A percentile compares a stretch with the other conserved stretches of the same genome.
Conservation (phyloP, 2,888 invertebrate genomes). For the Glyphotaelius pellucidus region DNA sequence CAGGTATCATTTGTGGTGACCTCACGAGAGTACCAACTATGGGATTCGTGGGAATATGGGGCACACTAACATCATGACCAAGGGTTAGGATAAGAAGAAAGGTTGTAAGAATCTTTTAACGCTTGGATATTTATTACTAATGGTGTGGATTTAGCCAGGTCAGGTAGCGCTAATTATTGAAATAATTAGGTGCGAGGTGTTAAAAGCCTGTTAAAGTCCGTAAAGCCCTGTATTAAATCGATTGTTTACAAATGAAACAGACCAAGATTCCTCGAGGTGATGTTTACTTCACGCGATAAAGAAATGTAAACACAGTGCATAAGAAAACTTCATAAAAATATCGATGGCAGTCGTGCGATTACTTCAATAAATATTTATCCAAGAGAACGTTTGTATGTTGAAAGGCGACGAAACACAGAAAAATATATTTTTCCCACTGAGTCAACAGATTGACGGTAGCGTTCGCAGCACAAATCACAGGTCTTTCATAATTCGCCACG, state of each 20-base stretch:
- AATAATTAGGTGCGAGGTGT: neutral
- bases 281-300: neutral
- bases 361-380: neutral
- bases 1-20: neutral
- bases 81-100: neutral
- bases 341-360: neutral
- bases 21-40: neutral
- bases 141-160: neutral
- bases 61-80: neutral
- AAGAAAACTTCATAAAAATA: neutral
- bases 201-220: neutral
- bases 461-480: neutral
- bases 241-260: neutral
- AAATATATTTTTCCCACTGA: neutral
- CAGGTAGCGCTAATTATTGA: neutral
- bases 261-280: neutral
- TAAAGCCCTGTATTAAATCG: neutral
- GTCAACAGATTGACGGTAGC: neutral
- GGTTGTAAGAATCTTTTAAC: neutral
- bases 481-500: constrained; percentile 19
- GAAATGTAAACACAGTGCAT: neutral
- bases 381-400: neutral
- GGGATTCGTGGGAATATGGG: neutral
- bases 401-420: neutral
- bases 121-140: neutral